phyloP scores from a whole-genome alignment of 1,140 invertebrate species.

The Aphis gossypii region DNA sequence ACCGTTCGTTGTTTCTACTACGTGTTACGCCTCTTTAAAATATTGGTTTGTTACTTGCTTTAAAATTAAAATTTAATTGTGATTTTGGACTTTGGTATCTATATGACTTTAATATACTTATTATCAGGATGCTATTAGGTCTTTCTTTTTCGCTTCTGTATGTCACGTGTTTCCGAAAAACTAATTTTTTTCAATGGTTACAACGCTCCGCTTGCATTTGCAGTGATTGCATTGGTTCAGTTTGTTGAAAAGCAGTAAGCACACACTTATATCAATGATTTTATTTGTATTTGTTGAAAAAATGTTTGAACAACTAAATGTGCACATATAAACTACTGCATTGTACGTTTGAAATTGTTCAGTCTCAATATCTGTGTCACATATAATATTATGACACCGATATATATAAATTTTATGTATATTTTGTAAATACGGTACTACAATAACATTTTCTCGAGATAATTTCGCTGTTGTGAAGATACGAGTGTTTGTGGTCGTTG shows the following conservation, averaged over 20 bases:
- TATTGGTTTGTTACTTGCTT: neutral
- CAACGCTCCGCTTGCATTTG: neutral
- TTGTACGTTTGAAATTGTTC: neutral
- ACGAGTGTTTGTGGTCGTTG: slow-evolving; percentile 7
- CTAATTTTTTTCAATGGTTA: neutral
- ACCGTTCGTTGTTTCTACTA: neutral
- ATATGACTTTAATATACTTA: neutral
- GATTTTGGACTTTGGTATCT: neutral
- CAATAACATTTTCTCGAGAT: slow-evolving; percentile 16
- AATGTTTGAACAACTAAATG: neutral
- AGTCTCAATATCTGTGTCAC: neutral
- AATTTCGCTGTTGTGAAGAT: slow-evolving; percentile 17
- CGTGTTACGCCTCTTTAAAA: neutral
- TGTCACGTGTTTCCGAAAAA: neutral
- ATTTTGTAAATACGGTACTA: neutral
- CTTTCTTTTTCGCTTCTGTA: neutral
- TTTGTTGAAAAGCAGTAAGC: neutral
- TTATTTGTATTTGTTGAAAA: neutral
- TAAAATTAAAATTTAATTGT: neutral
- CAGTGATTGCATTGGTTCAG: neutral
- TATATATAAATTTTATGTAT: neutral
- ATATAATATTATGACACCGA: slow-evolving; percentile 27
- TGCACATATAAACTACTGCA: neutral
- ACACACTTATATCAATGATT: neutral
- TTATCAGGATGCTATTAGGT: no score